phyloP scores from a whole-genome alignment of 2,888 invertebrate genomes.

The Scelioninae gen. 1 region DNA sequence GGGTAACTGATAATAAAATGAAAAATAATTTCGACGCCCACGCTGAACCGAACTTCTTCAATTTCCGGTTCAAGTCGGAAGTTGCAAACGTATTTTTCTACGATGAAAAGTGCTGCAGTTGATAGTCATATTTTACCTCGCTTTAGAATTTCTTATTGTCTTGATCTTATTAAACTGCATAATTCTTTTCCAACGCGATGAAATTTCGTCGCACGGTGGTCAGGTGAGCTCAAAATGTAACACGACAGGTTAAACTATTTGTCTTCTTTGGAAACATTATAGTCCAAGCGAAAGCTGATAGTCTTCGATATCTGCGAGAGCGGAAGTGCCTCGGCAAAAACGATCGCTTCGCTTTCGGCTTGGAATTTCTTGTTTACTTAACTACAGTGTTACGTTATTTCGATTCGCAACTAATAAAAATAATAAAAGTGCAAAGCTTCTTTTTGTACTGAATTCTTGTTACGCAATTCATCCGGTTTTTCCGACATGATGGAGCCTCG shows the following conservation, averaged over 20 bases:
- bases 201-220: conserved; percentile 15
- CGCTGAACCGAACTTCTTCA: background rate
- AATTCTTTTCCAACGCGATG: background rate
- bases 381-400: conserved; percentile 11
- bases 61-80: background rate
- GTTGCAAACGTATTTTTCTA: background rate
- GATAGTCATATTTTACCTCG: background rate
- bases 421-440: too few species aligned
- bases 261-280: conserved; percentile 24
- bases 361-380: conserved; percentile 26
- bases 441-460: conserved; percentile 21
- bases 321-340: conserved; percentile 54
- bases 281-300: conserved; percentile 49
- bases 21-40: background rate
- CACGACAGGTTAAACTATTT: conserved; percentile 28
- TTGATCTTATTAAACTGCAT: background rate
- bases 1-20: background rate
- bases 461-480: conserved; percentile 10
- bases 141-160: background rate
- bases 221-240: conserved; percentile 25
- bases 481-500: background rate
- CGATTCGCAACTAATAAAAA: too few species aligned
- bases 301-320: conserved; percentile 40
- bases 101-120: background rate
- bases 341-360: too few species aligned